These are phyloP conservation scores for Clarias laeviceps DNA, from an alignment of 2,797 vertebrate genomes.

Conservation along the genomic window DNA sequence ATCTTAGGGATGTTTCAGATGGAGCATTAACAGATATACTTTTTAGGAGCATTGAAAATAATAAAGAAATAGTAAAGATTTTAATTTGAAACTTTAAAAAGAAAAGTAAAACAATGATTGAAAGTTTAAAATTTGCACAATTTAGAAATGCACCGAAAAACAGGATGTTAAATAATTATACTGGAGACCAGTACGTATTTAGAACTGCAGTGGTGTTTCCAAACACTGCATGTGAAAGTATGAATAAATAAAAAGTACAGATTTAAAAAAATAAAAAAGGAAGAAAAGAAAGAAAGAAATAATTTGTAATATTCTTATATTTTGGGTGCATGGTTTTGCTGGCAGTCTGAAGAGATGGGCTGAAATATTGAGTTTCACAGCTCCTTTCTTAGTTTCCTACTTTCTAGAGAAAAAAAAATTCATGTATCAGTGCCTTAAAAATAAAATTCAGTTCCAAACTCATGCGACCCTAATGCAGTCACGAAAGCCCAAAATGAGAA, in stretches of 20 bases:
- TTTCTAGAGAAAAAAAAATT: too few relatives aligned
- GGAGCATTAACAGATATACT: too few relatives aligned
- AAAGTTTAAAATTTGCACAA: neutral
- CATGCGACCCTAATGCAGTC: neutral
- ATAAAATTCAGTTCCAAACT: neutral
- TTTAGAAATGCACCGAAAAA: neutral
- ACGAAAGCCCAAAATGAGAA: constrained; percentile 21
- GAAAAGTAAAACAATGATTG: too few relatives aligned
- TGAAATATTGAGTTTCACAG: neutral
- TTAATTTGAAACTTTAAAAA: too few relatives aligned
- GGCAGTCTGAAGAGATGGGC: neutral
- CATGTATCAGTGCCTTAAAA: neutral
- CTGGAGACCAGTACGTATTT: neutral
- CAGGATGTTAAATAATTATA: neutral
- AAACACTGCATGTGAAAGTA: neutral
- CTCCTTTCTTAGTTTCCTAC: neutral
- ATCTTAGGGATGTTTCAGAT: too few relatives aligned
- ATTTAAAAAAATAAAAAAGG: neutral
- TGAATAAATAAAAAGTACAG: neutral
- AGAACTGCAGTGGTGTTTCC: neutral
- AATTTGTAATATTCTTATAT: neutral
- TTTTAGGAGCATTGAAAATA: too few relatives aligned
- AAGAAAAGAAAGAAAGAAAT: neutral
- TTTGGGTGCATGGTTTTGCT: neutral
- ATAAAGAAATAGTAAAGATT: too few relatives aligned